phyloP scores from a whole-genome alignment of 2,797 vertebrate genomes.

The Acridotheres tristis region DNA sequence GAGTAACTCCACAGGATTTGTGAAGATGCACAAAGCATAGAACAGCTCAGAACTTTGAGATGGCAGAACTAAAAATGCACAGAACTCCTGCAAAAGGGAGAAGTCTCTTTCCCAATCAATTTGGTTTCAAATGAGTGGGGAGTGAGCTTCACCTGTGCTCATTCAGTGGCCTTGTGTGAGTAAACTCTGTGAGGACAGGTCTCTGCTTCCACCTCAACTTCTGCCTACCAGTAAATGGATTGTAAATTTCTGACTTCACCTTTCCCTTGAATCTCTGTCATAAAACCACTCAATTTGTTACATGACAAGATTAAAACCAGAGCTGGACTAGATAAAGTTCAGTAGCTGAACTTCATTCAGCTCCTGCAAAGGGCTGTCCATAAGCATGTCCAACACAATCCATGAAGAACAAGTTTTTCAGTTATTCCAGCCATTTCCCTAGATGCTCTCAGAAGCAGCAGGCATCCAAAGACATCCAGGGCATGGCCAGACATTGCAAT shows the following conservation, averaged over 20 bases:
- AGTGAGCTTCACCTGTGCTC: not conserved
- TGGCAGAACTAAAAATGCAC: not conserved
- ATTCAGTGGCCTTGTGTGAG: not conserved
- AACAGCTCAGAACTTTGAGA: not conserved
- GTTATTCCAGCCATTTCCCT: not conserved
- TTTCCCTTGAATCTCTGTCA: not conserved
- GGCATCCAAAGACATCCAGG: not conserved
- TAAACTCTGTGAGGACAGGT: not conserved
- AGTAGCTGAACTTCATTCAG: not conserved
- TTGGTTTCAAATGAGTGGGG: not conserved
- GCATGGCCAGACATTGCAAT: not conserved
- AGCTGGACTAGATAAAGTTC: not conserved
- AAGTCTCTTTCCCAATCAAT: not conserved
- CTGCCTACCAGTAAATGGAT: not conserved
- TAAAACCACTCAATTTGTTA: not conserved
- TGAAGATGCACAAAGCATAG: not conserved
- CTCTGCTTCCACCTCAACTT: not conserved
- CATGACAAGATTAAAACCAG: not conserved
- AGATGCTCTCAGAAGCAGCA: not conserved
- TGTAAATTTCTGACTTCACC: not conserved
- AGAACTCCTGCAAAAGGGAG: not conserved
- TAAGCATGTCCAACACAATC: not conserved
- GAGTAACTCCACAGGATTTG: not conserved
- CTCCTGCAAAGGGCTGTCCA: not conserved
- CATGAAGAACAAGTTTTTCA: not conserved